Evolutionary conservation across 2,797 vertebrate species (phyloP), one percentile per base, ranked within the genome.

Genomic region (Diplodus sargus): DNA sequence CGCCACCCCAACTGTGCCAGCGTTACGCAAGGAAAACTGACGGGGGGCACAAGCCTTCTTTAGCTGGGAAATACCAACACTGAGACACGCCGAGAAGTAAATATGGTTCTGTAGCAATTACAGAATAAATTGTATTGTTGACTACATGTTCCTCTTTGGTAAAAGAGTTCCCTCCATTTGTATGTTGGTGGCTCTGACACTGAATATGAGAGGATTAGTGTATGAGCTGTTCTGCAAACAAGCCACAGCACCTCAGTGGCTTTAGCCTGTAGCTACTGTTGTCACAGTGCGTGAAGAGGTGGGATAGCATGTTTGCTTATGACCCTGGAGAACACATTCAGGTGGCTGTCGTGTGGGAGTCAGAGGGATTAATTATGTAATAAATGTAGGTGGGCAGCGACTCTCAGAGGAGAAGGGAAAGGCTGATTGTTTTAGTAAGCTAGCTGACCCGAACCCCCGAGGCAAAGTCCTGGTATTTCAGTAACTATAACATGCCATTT

Each of bases 331-430:
- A 84, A 67, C 66, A 57, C 60, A 4, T 54, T 63, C 66, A 67
- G 73, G 83, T 83, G 78, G 76, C 76, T 70, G 79, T 25, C 15
- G 67, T 14, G 84, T 86, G 80, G 85, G 85, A 82, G 84, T 70
- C 16, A 12, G 59, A 70, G 52, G 83, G 79, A 87, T 89, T 85
- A 80, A 90, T 92, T 89, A 89, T 88, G 89, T 85, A 85, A 91
- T 87, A 53, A 85, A 84, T 70, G 78, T 51, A 85, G 76, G 85
- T 82, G 79, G 78, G 83, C 73, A 76, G 69, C 13, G 62, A 77
- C 42, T 82, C 53, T 77, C 73, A 54, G 65, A 65, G 12, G 63
- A 70, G 57, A 73, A 51, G 54, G 59, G 57, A 82, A 47, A 86
- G 74, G 80, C 78, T 81, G 89, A 82, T 86, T 83, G 79, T 88